A percentile compares a stretch with the other conserved stretches of the same genome.
phyloP scores from a whole-genome alignment of 1,140 invertebrate genomes.

The Drosophila leontia region DNA sequence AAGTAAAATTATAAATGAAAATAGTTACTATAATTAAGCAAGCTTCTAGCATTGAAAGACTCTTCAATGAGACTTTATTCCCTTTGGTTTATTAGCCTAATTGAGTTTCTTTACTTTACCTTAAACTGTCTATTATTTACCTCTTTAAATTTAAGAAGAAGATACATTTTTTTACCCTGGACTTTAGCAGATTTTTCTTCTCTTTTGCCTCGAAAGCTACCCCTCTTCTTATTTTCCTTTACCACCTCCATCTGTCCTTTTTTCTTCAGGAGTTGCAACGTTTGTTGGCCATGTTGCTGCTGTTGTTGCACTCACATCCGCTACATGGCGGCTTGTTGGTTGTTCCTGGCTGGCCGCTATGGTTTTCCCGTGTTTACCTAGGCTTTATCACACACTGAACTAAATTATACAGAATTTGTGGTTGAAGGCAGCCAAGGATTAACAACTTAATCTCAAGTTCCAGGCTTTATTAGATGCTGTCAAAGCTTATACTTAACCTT shows the following conservation, averaged over 20 bases:
- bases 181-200: no score
- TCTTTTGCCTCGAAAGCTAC: background rate
- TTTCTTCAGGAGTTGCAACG: constrained; percentile 16
- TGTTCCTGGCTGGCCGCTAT: constrained; percentile 18
- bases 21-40: background rate
- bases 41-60: background rate
- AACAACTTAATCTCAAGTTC: no score
- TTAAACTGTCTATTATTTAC: background rate
- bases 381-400: background rate
- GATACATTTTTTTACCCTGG: background rate
- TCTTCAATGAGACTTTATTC: background rate
- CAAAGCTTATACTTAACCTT: no score
- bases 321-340: constrained; percentile 43
- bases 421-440: no score
- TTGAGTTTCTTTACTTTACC: background rate
- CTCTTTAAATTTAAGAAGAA: background rate
- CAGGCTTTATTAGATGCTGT: no score
- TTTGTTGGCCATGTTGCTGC: constrained; percentile 8
- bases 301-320: constrained; percentile 49
- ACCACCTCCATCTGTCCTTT: background rate
- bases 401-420: no score
- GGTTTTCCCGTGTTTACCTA: constrained; percentile 27
- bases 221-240: background rate
- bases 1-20: background rate
- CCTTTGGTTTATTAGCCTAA: background rate